phyloP scores from a whole-genome alignment of 2,888 invertebrate species.

The Phorcus lineatus region DNA sequence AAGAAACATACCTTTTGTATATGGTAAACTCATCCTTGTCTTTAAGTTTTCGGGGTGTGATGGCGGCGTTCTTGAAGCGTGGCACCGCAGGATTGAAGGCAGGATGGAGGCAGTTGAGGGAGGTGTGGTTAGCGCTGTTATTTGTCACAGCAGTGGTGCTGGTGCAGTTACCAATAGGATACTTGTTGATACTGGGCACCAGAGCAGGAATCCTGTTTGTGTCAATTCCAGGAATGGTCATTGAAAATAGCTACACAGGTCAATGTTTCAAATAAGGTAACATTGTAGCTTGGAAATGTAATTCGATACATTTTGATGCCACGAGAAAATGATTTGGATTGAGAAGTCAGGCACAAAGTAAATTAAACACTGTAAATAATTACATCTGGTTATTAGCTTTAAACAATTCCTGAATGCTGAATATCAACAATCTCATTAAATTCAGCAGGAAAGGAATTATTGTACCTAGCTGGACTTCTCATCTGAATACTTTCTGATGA shows the following conservation, averaged over 20 bases:
- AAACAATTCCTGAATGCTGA: no score
- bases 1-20: background rate
- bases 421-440: no score
- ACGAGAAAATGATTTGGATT: no score
- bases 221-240: background rate
- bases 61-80: slow-evolving; percentile 52
- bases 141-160: background rate
- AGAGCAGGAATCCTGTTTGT: slow-evolving; percentile 52
- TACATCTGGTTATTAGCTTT: no score
- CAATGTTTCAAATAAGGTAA: background rate
- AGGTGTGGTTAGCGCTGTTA: slow-evolving; percentile 41
- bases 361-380: no score
- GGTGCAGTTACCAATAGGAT: slow-evolving; percentile 17
- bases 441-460: no score
- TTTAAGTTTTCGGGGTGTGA: slow-evolving; percentile 42
- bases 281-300: no score
- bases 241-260: background rate
- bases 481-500: no score
- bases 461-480: no score
- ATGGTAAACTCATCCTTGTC: slow-evolving; percentile 4
- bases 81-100: slow-evolving; percentile 42
- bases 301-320: no score
- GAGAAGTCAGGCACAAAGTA: no score
- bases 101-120: slow-evolving; percentile 33
- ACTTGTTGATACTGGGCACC: slow-evolving; percentile 31